These are phyloP conservation scores for Lithobates sylvaticus DNA, from an alignment of 2,797 vertebrate species.

Conservation along the genomic window DNA sequence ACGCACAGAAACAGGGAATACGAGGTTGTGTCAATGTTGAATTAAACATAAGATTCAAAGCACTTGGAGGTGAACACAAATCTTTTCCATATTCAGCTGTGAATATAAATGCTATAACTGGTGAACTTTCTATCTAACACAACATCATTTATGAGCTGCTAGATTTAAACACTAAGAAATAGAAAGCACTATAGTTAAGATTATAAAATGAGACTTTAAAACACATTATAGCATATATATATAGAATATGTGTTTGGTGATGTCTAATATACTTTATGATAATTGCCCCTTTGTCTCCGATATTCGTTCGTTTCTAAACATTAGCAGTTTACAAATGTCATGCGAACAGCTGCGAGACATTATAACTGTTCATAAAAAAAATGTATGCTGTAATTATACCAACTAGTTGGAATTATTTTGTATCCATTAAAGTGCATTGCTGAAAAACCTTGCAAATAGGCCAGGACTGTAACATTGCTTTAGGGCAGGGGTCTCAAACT, in stretches of 20 bases:
- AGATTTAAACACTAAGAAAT: not conserved
- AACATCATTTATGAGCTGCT: not conserved
- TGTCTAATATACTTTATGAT: not conserved
- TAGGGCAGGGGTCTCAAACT: too few relatives aligned
- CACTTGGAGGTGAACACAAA: conserved; percentile 21
- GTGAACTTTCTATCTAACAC: conserved; percentile 4
- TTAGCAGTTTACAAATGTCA: not conserved
- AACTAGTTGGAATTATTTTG: not conserved
- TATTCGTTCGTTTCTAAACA: not conserved
- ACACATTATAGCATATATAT: not conserved
- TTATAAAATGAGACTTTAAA: not conserved
- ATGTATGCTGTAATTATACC: not conserved
- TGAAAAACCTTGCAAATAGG: not conserved
- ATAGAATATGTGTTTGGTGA: not conserved
- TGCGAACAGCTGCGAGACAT: not conserved
- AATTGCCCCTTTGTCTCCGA: not conserved
- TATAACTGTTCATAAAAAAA: not conserved
- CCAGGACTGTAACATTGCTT: not conserved
- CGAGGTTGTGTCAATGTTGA: conserved; percentile 19
- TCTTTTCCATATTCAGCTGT: not conserved
- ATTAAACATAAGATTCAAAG: conserved; percentile 39
- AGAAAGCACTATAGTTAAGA: not conserved
- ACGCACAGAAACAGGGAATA: conserved; percentile 24
- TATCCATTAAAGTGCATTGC: not conserved
- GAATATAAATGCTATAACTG: not conserved